Conservation (phyloP, 2,888 invertebrate species). For the Phorcus lineatus region DNA sequence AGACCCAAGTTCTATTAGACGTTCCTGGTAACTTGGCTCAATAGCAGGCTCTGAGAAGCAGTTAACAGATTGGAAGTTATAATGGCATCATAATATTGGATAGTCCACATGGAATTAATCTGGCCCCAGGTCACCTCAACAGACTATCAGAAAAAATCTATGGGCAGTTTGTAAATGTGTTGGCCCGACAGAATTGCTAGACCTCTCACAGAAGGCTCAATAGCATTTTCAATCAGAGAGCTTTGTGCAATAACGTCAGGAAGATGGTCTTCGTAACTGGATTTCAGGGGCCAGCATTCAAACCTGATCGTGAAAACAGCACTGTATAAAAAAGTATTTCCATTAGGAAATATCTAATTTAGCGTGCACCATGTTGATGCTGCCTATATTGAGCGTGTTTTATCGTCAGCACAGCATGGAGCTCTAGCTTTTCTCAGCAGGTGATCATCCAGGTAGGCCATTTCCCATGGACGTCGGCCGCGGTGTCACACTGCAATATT, state of each 20-base stretch:
- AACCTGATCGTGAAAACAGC: slow-evolving; percentile 1
- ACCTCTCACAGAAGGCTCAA: not conserved
- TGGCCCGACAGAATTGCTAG: not conserved
- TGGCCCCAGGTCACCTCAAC: not conserved
- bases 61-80: not conserved
- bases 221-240: not conserved
- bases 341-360: slow-evolving; percentile 20
- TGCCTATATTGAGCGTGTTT: not conserved
- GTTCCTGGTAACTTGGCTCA: no score
- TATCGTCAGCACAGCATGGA: no score
- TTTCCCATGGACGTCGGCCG: no score
- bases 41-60: no score
- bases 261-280: slow-evolving; percentile 12
- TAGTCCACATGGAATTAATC: not conserved
- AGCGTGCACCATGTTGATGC: slow-evolving; percentile 1
- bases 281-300: not conserved
- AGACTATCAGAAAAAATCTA: slow-evolving; percentile 17
- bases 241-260: not conserved
- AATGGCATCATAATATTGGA: slow-evolving; percentile 5
- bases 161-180: slow-evolving; percentile 5
- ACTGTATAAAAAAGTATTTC: slow-evolving; percentile 12
- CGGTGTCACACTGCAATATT: no score
- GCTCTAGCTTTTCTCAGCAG: no score
- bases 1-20: no score
- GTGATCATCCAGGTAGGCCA: no score